Evolutionary conservation across 2,113 vertebrate genomes (phyloP).

Genomic region (Mormoops blainvillei): DNA sequence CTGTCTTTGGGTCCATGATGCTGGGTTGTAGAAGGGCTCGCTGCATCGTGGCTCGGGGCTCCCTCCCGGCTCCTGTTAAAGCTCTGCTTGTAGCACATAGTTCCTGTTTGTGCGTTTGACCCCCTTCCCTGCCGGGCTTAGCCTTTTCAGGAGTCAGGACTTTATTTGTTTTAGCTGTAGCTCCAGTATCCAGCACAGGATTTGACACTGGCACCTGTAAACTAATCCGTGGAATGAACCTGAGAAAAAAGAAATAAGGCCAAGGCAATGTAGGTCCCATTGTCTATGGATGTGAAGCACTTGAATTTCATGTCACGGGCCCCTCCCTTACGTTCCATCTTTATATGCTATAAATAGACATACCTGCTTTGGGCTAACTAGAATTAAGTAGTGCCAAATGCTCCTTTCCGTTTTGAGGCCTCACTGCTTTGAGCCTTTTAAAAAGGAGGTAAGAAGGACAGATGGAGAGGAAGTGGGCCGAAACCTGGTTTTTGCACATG

Average conservation of each 20-base stretch:
- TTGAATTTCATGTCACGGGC: neutral
- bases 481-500: neutral
- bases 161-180: neutral
- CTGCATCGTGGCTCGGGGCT: accelerated
- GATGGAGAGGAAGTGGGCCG: neutral
- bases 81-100: accelerated
- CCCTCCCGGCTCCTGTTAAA: accelerated
- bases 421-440: neutral
- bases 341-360: neutral
- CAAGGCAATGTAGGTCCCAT: accelerated
- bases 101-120: accelerated
- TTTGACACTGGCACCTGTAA: neutral
- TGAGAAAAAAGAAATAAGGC: neutral
- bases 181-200: neutral
- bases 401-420: neutral
- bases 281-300: neutral
- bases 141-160: neutral
- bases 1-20: neutral
- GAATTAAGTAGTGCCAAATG: neutral
- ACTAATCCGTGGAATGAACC: neutral
- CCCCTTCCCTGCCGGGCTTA: neutral
- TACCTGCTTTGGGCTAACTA: neutral
- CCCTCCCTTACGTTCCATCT: neutral
- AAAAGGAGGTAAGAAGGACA: neutral
- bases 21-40: accelerated